Evolutionary conservation across 2,113 vertebrate genomes (phyloP), one percentile per base, ranked within the genome.

Genomic region (Trogon surrucura): DNA sequence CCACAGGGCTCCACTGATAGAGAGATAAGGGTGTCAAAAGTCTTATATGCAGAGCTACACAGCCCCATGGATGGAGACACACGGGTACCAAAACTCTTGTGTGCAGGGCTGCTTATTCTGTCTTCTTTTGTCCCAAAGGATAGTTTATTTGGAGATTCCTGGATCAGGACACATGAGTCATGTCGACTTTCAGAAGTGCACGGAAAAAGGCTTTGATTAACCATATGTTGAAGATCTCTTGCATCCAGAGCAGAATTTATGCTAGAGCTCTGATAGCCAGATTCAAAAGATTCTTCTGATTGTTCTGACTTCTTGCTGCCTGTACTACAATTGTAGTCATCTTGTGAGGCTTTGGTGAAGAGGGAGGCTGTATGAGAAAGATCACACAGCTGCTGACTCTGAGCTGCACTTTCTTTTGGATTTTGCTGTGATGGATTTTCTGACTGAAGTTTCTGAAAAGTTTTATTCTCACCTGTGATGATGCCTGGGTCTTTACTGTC

Each of bases 231-330:
- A 82, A 94, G 62, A 85, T 85, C 74, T 89, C 16, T 56, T 22
- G 48, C 34, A 85, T 86, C n/a, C 57, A 89, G 18, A 26, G 81
- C 17, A 44, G 83, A 81, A 77, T 96, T 96, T 23, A 70, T 32
- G 25, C 71, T 85, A 38, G 89, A 89, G 67, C 90, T 97, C 41
- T 5, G 95, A 65, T 95, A 97, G 45, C 92, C 93, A 80, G 96
- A 93, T 66, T 94, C 89, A 82, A 94, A 96, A 32, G 96, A 96
- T 57, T 89, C 81, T 79, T 96, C 95, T 9, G 88, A 96, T 13
- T 60, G 62, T 30, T 56, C 69, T n/a, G 95, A 95, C 78, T 89
- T 91, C 80, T 85, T 96, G 86, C 96, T 96, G 74, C 38, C 71
- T 80, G 87, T 92, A 62, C 82, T 84, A 53, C 65, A 77, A 10